A percentile compares a stretch with the other conserved stretches of the same genome.
phyloP scores from a whole-genome alignment of 2,888 invertebrate genomes.

The Eristalinus sepulchralis region DNA sequence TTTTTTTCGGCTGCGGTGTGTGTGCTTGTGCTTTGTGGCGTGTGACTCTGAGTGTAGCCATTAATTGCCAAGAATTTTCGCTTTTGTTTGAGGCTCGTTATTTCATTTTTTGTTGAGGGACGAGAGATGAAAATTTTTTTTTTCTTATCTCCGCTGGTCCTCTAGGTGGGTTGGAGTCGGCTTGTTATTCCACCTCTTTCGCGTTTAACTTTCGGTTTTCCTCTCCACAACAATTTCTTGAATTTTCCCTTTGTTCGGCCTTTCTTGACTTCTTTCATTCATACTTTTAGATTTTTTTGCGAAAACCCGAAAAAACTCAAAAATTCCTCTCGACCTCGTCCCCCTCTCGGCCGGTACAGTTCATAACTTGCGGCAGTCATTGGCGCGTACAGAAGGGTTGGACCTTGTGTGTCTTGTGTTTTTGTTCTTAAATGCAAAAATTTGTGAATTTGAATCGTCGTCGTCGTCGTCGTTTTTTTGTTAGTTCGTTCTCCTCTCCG shows the following conservation, averaged over 20 bases:
- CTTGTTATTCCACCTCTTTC: background rate
- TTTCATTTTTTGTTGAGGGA: background rate
- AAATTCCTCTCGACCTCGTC: background rate
- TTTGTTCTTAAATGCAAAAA: conserved; percentile 47
- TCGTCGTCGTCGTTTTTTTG: background rate
- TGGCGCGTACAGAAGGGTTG: background rate
- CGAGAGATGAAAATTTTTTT: background rate
- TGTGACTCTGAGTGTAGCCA: conserved; percentile 44
- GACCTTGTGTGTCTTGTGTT: background rate
- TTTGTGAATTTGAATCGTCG: conserved; percentile 52
- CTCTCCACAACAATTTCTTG: conserved; percentile 52
- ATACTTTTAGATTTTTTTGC: background rate
- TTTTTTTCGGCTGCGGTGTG: background rate
- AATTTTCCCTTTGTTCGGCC: background rate
- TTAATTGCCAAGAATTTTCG: conserved; percentile 55
- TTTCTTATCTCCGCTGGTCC: background rate
- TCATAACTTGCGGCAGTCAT: background rate
- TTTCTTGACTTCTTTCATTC: background rate
- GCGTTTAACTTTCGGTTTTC: conserved; percentile 3
- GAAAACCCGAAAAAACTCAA: background rate
- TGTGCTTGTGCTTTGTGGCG: background rate
- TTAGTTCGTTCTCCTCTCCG: background rate
- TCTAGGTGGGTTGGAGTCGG: background rate
- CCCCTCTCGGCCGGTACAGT: background rate
- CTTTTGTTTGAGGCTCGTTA: conserved; percentile 31